Evolutionary conservation across 2,888 invertebrate genomes (phyloP), one percentile per base, ranked within the genome.

Genomic region (Cactoblastis cactorum): DNA sequence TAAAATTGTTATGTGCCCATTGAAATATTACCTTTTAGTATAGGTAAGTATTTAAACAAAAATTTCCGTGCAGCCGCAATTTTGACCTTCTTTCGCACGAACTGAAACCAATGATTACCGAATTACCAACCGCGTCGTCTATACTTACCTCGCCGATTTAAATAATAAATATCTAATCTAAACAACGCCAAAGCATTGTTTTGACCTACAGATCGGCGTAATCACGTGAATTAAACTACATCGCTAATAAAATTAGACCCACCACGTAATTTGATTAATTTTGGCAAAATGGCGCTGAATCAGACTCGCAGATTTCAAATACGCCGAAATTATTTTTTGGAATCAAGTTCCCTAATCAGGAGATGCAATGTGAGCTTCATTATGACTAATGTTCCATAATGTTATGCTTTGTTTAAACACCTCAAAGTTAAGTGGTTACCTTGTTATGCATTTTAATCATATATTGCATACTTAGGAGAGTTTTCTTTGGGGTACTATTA

Each of bases 91-190:
- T 71, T 73, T 73, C 69, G 56, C 71, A 66, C 69, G 75, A 75
- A 74, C 75, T 68, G 72, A 71, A 85, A 81, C 88, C 84, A 68
- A 71, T 83, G 76, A 89, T 89, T 89, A 89, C 88, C 86, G 80
- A 89, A 89, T 89, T 88, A 89, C 87, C 79, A 70, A 56, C 68
- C 70, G 65, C 68, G 69, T 78, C 72, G 73, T 70, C 88, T 89
- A 89, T 89, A 89, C 83, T 89, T 89, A 89, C 70, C 68, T 69
- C 74, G 71, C 74, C 78, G 85, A 85, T 88, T 88, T 86, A 86
- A 87, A 89, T 89, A 87, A 88, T 88, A 89, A 86, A 87, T 86
- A 88, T 85, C 78, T 83, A 83, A 83, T 80, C 83, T 83, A 85
- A 87, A 87, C 86, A 87, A 86, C 83, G 83, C 74, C 75, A 71